Base-by-base conservation (phyloP, 2,797 vertebrate species). In the Poeciliopsis paucimaculata region DNA sequence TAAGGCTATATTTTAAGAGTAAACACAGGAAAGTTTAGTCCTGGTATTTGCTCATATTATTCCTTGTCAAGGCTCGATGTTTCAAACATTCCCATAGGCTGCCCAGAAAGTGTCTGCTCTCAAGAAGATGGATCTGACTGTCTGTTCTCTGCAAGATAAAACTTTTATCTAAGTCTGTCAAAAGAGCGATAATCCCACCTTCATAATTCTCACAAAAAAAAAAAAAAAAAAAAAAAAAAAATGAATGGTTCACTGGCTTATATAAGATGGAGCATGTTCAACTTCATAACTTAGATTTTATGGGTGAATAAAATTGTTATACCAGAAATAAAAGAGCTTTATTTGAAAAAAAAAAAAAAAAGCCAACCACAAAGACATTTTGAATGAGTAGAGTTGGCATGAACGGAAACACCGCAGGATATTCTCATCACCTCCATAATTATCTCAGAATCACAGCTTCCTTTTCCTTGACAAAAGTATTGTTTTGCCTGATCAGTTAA, bases 1-100 rank as follows among this genome's bases (percentile, higher is more conserved):
- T 90, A 89, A 87, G 60, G 34, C 53, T 0, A 0, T 89, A 87
- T 85, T 91, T 91, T 72, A 79, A 84, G 82, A 86, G 78, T 88
- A 84, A 90, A 90, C 85, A 89, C 3, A 10, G 55, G 57, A 78
- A 71, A 31, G 53, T 81, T 73, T 8, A 68, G 77, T 84, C 81
- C 73, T 26, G 5, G 0, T 81, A 72, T 87, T 51, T 85, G 47
- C 39, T 82, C 71, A 70, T 80, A 77, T 81, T 26, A 57, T 74
- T 76, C 23, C 72, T 81, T 39, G 41, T 68, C 11, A 60, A 68
- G 73, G 77, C 82, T 82, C 9, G 0, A 66, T 81, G 78, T 84
- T 84, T 41, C 73, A 81, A 39, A 75, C 76, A 86, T 87, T 46
- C 75, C 77, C 76, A 78, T 73, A 36, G 34, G 36, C n/a, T 62